Conservation (phyloP, 2,797 vertebrate species). For the Rhadinocentrus ornatus region DNA sequence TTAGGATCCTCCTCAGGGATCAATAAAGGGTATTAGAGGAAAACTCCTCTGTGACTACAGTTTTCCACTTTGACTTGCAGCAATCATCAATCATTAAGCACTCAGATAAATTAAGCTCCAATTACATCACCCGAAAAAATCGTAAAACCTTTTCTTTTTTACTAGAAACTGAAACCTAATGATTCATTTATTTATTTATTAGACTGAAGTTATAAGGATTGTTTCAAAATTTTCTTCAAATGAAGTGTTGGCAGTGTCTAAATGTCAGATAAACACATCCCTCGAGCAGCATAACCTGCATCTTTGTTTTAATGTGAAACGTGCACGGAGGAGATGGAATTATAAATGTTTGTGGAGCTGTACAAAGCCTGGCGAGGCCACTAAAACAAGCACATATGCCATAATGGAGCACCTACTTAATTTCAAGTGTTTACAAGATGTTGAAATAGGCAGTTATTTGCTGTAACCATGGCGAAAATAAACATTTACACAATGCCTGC, state of each 20-base stretch:
- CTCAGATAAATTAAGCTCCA: not conserved
- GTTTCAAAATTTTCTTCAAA: not conserved
- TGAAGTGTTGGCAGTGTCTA: not conserved
- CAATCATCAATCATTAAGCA: slow-evolving; percentile 11
- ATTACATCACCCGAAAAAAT: slow-evolving; percentile 4
- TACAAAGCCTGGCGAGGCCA: not conserved
- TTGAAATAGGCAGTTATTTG: not conserved
- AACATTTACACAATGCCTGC: slow-evolving; percentile 1
- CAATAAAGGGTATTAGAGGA: slow-evolving; percentile 38
- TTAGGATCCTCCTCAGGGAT: slow-evolving; percentile 37
- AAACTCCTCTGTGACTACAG: not conserved
- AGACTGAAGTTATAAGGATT: not conserved
- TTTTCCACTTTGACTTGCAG: slow-evolving; percentile 20
- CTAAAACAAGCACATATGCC: not conserved
- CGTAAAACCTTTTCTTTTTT: slow-evolving; percentile 1
- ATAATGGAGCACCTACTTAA: not conserved
- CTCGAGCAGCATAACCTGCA: not conserved
- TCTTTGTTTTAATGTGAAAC: not conserved
- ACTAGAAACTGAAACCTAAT: not conserved
- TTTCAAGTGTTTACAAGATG: not conserved
- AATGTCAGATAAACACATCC: not conserved
- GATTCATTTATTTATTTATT: not conserved
- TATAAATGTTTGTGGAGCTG: not conserved
- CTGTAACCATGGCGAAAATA: slow-evolving; percentile 7
- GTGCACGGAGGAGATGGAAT: not conserved